Base-by-base conservation (phyloP, 2,797 vertebrate genomes). In the Rhinogobio ventralis region DNA sequence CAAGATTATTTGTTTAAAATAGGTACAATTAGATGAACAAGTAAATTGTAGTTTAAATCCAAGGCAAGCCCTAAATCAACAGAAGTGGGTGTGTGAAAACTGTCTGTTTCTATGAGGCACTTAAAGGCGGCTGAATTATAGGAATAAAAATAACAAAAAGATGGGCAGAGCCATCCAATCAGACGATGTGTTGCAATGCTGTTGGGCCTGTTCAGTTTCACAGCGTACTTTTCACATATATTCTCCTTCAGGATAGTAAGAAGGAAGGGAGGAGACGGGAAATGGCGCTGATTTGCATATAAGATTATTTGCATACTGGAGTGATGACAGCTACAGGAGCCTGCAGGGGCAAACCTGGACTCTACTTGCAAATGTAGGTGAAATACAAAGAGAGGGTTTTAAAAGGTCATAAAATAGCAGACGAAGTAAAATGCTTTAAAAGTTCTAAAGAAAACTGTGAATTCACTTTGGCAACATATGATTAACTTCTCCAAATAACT, bases 301-400 rank as follows among this genome's bases (percentile, higher is more conserved):
- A 68, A 80, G 49, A 30, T 68, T 87, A 94, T 93, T 94, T 94
- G 93, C 94, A 94, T 95, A 94, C 45, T 90, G 0, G 9, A 87
- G 17, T 20, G 46, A 55, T 57, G 55, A 72, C 79, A 71, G 25
- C 28, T n/a, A n/a, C 39, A 45, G 64, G 13, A 81, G 62, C 82
- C 53, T 76, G 76, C 66, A 60, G 55, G 78, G 42, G 55, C 25
- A 84, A 81, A 80, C 71, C 77, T 74, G 42, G 20, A 30, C 60
- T 45, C 23, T 19, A 64, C 74, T 30, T 79, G 46, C n/a, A 71
- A 46, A n/a, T 7, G 8, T 25, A 36, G 25, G 51, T 9, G 69
- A 73, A 60, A 60, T 17, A 45, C 11, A 62, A 46, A 62, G 55
- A 28, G 39, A 42, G 68, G n/a, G 19, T 60, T 71, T 45, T 8